Base-by-base conservation (phyloP, 30 jellyfish, hydroid and myxozoan species). In the Turritopsis dohrnii region DNA sequence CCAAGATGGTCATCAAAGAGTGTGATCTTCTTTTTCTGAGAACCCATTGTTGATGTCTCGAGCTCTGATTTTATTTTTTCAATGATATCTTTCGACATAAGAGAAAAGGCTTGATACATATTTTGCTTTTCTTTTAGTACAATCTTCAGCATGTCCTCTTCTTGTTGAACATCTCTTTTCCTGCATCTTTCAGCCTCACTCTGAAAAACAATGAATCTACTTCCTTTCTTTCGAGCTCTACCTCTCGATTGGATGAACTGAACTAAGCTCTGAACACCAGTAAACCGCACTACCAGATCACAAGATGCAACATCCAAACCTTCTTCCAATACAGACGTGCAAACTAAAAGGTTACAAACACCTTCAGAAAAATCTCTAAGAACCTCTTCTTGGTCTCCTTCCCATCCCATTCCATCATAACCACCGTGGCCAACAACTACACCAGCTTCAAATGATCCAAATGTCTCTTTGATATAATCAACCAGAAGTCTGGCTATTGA, bases 311-410 rank as follows among this genome's bases (percentile, higher is more conserved):
- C 95, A 76, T 90, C 96, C 30, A 90, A 53, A 71, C 96, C 96
- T 76, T 90, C 96, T 65, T 90, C 96, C n/a, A 90, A 54, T n/a
- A 90, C 95, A 19, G 96, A 90, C 0, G 96, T 90, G 18, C 94
- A 85, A 17, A 90, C 91, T 7, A 90, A 25, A 21, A 90, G 81
- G n/a, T 76, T 85, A 60, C 91, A 66, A 31, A 80, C 86, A 18
- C 95, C 96, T 0, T 76, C 71, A 73, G 76, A 31, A 79, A 90
- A 90, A 1, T 85, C 95, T 16, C 30, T 75, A 25, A 90, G 16
- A 17, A 69, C 89, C 1, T 76, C 90, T 54, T 81, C 82, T 54
- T 90, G 96, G 25, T 81, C 91, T 0, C 80, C 94, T n/a, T 85
- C 89, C 96, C 96, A 90, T n/a, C 66, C 69, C 96, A 90, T 90